Evolutionary conservation across 2,113 vertebrate species (phyloP).

Genomic region (Takifugu bimaculatus): DNA sequence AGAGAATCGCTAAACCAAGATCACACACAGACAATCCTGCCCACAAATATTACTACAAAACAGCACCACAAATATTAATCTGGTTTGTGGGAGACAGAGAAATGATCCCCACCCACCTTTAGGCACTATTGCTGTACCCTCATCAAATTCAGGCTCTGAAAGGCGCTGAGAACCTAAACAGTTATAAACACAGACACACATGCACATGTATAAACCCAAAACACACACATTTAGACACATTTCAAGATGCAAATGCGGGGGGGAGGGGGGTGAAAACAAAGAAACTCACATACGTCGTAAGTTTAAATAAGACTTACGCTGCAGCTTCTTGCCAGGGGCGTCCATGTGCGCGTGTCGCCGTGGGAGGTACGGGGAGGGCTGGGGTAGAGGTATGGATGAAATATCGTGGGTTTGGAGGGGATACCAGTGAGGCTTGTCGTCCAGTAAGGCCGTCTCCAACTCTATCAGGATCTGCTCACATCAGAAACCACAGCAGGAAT

Average conservation of each 20-base stretch:
- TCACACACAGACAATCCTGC: background rate
- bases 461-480: conserved; percentile 89
- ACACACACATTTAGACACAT: conserved; percentile 23
- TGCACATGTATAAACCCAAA: conserved; percentile 27
- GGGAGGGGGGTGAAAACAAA: conserved; percentile 29
- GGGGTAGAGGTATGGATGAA: conserved; percentile 96
- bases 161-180: conserved; percentile 97
- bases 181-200: conserved; percentile 60
- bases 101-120: conserved; percentile 88
- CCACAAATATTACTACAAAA: background rate
- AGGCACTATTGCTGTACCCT: conserved; percentile 90
- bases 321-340: conserved; percentile 88
- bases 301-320: conserved; percentile 82
- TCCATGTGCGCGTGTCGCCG: conserved; percentile 88
- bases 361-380: conserved; percentile 90
- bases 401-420: conserved; percentile 95
- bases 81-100: conserved; percentile 29
- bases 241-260: conserved; percentile 9
- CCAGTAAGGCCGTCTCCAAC: conserved; percentile 93
- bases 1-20: too few species aligned
- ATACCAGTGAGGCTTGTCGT: conserved; percentile 98
- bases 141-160: conserved; percentile 89
- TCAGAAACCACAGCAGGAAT: background rate
- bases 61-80: conserved; percentile 34
- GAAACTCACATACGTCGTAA: conserved; percentile 21